phyloP scores from a whole-genome alignment of 2,113 vertebrate species.

The Sinosuthora webbiana region DNA sequence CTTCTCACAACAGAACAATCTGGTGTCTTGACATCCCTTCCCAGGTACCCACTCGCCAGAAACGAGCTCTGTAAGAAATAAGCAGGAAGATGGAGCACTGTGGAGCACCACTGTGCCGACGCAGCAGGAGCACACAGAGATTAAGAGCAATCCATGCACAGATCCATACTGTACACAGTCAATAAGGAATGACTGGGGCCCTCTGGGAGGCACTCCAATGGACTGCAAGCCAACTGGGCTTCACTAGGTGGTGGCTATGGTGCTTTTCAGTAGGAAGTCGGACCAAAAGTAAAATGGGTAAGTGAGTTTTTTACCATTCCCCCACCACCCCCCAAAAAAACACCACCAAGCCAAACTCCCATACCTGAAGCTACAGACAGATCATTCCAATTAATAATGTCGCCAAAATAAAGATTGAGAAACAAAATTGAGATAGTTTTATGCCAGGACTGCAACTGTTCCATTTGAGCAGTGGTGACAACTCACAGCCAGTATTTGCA shows the following conservation, averaged over 20 bases:
- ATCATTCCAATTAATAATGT: neutral
- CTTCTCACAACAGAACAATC: neutral
- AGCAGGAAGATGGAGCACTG: neutral
- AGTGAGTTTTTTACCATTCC: neutral
- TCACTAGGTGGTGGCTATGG: neutral
- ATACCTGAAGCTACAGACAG: neutral
- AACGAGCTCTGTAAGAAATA: neutral
- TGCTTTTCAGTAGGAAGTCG: neutral
- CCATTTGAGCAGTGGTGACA: neutral
- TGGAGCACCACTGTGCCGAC: neutral
- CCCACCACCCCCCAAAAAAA: accelerated
- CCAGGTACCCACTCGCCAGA: accelerated
- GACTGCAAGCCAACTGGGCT: neutral
- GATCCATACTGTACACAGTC: neutral
- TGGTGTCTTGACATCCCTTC: neutral
- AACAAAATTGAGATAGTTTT: neutral
- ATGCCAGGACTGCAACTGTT: neutral
- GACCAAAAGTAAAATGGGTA: neutral
- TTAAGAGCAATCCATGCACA: neutral
- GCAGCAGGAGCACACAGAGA: neutral
- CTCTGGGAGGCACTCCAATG: neutral
- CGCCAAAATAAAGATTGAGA: neutral
- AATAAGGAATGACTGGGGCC: neutral
- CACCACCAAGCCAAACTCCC: neutral
- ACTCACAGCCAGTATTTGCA: accelerated